Evolutionary conservation across 1,140 invertebrate species (phyloP).

Genomic region (Sinonovacula constricta): DNA sequence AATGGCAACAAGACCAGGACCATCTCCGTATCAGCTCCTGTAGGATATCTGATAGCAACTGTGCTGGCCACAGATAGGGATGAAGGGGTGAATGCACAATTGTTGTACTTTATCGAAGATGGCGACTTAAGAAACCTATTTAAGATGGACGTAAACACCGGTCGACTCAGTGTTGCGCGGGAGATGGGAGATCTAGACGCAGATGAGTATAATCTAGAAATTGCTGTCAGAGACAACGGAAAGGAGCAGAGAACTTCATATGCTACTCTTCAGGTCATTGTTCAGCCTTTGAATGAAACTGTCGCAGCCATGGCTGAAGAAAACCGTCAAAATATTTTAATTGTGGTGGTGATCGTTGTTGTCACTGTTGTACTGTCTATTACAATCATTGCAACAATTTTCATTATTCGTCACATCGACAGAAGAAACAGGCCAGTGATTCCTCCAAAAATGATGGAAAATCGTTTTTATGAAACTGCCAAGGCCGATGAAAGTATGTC

Average conservation of each 20-base stretch:
- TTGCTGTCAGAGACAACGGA: slow-evolving; percentile 66
- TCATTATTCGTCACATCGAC: slow-evolving; percentile 67
- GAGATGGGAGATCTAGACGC: slow-evolving; percentile 60
- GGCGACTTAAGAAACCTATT: slow-evolving; percentile 65
- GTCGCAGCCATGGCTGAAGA: slow-evolving; percentile 39
- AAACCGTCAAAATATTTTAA: slow-evolving; percentile 63
- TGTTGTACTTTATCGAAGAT: slow-evolving; percentile 84
- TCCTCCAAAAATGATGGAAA: slow-evolving; percentile 57
- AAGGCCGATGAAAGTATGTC: slow-evolving; percentile 55
- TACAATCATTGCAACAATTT: slow-evolving; percentile 69
- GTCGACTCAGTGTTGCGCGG: slow-evolving; percentile 61
- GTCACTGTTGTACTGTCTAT: slow-evolving; percentile 68
- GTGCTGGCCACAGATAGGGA: slow-evolving; percentile 65
- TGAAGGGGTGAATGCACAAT: slow-evolving; percentile 87
- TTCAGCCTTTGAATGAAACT: slow-evolving; percentile 64
- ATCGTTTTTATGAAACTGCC: slow-evolving; percentile 45
- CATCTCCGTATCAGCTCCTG: slow-evolving; percentile 55
- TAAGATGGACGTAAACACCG: slow-evolving; percentile 62
- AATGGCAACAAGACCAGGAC: slow-evolving; percentile 64
- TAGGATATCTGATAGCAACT: slow-evolving; percentile 60
- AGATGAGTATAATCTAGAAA: slow-evolving; percentile 60
- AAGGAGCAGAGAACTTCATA: slow-evolving; percentile 54
- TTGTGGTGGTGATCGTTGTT: slow-evolving; percentile 68
- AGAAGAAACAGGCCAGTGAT: slow-evolving; percentile 58
- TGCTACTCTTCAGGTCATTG: slow-evolving; percentile 59